phyloP scores from a whole-genome alignment of 2,888 invertebrate genomes.

The Microctonus hyperodae region DNA sequence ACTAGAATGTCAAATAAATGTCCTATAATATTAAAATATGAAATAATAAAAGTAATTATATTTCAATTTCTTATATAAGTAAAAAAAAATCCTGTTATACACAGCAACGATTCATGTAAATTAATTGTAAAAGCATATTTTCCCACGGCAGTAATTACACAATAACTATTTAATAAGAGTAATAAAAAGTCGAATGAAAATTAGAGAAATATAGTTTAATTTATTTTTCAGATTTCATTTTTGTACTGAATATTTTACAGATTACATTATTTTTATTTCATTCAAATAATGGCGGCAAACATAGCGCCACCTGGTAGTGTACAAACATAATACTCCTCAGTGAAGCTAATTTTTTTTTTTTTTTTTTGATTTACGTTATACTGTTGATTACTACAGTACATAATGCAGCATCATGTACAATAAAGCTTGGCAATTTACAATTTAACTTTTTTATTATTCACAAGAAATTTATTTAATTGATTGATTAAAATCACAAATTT shows the following conservation, averaged over 20 bases:
- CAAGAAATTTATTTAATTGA: neutral
- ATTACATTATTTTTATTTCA: too few relatives aligned
- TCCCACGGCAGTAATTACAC: conserved; percentile 40
- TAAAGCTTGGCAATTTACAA: too few relatives aligned
- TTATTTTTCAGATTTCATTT: neutral
- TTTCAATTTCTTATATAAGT: conserved; percentile 14
- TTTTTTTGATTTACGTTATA: too few relatives aligned
- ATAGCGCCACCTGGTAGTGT: too few relatives aligned
- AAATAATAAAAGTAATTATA: conserved; percentile 23
- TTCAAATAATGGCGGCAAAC: too few relatives aligned
- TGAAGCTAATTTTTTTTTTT: too few relatives aligned
- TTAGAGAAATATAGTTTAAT: neutral
- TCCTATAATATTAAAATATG: neutral
- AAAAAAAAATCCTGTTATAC: neutral
- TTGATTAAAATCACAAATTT: neutral
- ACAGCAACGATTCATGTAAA: conserved; percentile 19
- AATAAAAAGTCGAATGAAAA: neutral
- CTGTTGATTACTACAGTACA: too few relatives aligned
- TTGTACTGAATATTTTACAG: too few relatives aligned
- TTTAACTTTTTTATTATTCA: neutral
- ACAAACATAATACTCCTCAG: too few relatives aligned
- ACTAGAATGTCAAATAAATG: conserved; percentile 27
- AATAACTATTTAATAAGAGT: neutral
- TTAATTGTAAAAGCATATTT: conserved; percentile 38
- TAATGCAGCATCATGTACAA: too few relatives aligned